A percentile compares a stretch with the other conserved stretches of the same genome.
Evolutionary conservation across 2,797 vertebrate genomes (phyloP).

Genomic region (Acrossocheilus fasciatus): DNA sequence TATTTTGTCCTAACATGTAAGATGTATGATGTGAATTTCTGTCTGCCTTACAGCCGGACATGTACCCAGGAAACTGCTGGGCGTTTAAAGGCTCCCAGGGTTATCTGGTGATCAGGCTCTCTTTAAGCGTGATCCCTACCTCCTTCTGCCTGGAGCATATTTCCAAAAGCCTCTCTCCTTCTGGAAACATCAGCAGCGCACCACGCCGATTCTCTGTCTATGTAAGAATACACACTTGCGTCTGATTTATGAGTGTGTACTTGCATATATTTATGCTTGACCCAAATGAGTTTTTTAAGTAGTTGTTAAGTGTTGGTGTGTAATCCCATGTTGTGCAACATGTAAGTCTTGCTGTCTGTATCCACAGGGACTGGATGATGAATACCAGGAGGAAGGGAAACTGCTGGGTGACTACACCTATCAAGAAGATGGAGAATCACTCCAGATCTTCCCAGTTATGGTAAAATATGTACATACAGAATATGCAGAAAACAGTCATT

Average conservation of each 20-base stretch:
- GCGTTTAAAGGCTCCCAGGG: slow-evolving; percentile 95
- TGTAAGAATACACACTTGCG: slow-evolving; percentile 77
- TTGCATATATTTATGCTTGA: background rate
- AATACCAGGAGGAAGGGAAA: slow-evolving; percentile 90
- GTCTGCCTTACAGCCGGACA: slow-evolving; percentile 83
- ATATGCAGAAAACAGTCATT: background rate
- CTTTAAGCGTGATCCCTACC: slow-evolving; percentile 84
- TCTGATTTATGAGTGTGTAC: background rate
- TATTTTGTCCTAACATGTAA: background rate
- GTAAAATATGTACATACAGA: slow-evolving; percentile 69
- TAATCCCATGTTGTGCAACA: background rate
- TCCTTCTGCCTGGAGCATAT: slow-evolving; percentile 93
- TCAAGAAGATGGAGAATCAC: slow-evolving; percentile 87
- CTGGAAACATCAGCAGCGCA: slow-evolving; percentile 91
- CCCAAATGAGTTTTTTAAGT: background rate
- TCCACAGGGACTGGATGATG: slow-evolving; percentile 89
- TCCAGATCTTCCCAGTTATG: slow-evolving; percentile 87
- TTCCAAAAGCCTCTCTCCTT: slow-evolving; percentile 89
- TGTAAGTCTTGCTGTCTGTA: slow-evolving; percentile 31
- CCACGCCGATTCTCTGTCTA: slow-evolving; percentile 89
- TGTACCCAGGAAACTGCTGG: slow-evolving; percentile 98
- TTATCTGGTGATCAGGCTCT: slow-evolving; percentile 91
- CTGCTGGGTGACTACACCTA: slow-evolving; percentile 88
- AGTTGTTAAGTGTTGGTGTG: background rate
- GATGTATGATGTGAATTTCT: background rate